Evolutionary conservation across 2,113 vertebrate species (phyloP).

Genomic region (Cinclus cinclus): DNA sequence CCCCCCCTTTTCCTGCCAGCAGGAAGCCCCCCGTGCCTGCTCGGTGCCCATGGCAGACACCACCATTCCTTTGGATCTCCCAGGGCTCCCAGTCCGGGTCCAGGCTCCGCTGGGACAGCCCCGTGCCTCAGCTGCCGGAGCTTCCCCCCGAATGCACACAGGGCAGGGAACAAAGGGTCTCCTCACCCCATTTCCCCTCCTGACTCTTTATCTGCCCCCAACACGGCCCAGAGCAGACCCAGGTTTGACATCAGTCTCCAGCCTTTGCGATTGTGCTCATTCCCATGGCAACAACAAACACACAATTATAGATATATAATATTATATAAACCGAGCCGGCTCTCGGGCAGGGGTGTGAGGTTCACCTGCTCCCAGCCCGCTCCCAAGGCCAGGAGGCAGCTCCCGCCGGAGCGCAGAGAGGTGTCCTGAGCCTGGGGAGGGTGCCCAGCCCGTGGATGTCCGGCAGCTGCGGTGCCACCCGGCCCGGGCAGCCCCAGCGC

Average conservation of each 20-base stretch:
- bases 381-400: background rate
- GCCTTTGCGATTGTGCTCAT: slow-evolving; percentile 27
- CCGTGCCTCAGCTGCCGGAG: background rate
- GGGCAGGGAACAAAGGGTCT: background rate
- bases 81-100: background rate
- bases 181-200: background rate
- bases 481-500: background rate
- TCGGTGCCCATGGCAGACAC: background rate
- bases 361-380: background rate
- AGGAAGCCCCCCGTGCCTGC: background rate
- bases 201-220: background rate
- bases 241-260: slow-evolving; percentile 37
- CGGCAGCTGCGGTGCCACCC: rapidly evolving
- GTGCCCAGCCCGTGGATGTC: rapidly evolving
- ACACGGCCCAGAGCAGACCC: background rate
- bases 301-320: slow-evolving; percentile 49
- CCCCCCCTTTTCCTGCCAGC: background rate
- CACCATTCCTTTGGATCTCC: rapidly evolving
- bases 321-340: slow-evolving; percentile 37
- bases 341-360: background rate
- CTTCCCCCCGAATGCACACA: rapidly evolving
- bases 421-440: background rate
- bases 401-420: rapidly evolving
- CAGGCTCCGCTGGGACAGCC: rapidly evolving
- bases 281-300: slow-evolving; percentile 67